These are phyloP conservation scores for Pongo abelii DNA, from an alignment of 2,113 vertebrate species.

Conservation along the genomic window DNA sequence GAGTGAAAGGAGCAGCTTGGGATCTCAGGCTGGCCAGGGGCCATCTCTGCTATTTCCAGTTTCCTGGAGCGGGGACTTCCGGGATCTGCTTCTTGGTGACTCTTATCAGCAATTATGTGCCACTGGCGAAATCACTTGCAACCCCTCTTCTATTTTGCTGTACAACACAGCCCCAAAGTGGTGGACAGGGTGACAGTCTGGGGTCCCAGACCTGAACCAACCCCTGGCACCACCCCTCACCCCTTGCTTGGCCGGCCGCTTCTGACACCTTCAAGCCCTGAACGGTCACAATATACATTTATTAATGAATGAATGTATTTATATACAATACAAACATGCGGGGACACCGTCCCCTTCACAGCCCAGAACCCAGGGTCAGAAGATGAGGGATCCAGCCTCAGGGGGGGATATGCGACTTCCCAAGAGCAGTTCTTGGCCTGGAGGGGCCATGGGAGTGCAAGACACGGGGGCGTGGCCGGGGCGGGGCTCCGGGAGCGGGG, in stretches of 20 bases:
- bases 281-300: conserved; percentile 48
- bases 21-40: neutral
- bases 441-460: neutral
- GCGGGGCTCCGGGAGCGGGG: conserved; percentile 43
- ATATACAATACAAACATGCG: neutral
- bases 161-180: neutral
- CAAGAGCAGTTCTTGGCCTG: neutral
- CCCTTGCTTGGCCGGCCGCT: neutral
- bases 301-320: conserved; percentile 3
- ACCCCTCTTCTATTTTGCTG: neutral
- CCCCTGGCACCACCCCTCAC: neutral
- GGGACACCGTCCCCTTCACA: fast-evolving
- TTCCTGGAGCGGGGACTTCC: neutral
- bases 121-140: neutral
- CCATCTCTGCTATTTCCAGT: neutral
- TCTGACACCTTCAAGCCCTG: neutral
- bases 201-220: neutral
- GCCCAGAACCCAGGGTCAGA: neutral
- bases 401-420: neutral
- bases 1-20: neutral
- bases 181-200: neutral
- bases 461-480: neutral
- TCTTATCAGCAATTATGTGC: neutral
- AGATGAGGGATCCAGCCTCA: neutral
- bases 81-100: neutral